Evolutionary conservation across 2,113 vertebrate genomes (phyloP).

Genomic region (Penelope pileata): DNA sequence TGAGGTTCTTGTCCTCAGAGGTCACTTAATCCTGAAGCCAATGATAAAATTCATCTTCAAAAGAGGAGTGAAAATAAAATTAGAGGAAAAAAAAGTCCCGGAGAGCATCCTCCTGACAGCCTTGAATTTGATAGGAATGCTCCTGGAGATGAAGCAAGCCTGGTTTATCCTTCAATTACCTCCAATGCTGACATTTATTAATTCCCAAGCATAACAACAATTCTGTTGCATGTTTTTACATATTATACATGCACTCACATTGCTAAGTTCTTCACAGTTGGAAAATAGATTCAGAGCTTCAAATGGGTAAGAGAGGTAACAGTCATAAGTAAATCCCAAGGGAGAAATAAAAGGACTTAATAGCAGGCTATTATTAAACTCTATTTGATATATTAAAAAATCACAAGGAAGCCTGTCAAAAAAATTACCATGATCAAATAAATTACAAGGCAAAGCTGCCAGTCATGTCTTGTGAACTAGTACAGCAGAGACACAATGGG

Average conservation of each 20-base stretch:
- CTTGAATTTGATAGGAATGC: background rate
- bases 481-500: background rate
- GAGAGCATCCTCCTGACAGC: background rate
- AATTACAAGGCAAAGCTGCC: constrained; percentile 68
- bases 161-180: background rate
- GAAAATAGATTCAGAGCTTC: constrained; percentile 55
- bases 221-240: constrained; percentile 19
- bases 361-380: constrained; percentile 74
- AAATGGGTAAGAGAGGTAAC: constrained; percentile 41
- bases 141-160: background rate
- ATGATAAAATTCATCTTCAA: background rate
- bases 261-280: constrained; percentile 42
- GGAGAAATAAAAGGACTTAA: constrained; percentile 67
- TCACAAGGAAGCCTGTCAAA: constrained; percentile 71
- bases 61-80: background rate
- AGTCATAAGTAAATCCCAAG: constrained; percentile 61
- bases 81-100: background rate
- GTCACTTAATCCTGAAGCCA: background rate
- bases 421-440: constrained; percentile 70
- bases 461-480: constrained; percentile 22
- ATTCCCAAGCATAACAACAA: constrained; percentile 24
- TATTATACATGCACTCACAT: background rate
- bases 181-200: background rate
- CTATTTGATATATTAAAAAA: constrained; percentile 75
- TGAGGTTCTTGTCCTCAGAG: background rate